phyloP scores from a whole-genome alignment of 2,113 vertebrate genomes.

The Halcyon malimbica region DNA sequence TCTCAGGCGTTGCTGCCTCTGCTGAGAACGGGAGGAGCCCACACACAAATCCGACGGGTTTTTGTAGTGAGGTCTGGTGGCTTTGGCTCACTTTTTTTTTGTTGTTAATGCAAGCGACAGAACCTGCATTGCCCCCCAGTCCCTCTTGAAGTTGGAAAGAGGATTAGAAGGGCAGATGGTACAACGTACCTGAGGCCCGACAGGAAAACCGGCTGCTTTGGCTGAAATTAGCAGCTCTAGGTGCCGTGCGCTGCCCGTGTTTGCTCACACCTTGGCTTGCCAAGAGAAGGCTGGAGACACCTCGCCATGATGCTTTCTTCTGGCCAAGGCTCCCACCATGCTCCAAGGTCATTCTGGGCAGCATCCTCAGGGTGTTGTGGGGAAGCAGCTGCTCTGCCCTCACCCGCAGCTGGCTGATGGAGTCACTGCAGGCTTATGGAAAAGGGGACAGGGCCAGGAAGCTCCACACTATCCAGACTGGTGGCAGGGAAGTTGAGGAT shows the following conservation, averaged over 20 bases:
- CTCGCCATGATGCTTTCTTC: rapidly evolving
- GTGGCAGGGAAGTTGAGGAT: background rate
- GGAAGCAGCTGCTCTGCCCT: background rate
- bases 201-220: background rate
- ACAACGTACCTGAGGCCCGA: rapidly evolving
- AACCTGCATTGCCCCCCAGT: background rate
- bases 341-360: background rate
- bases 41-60: background rate
- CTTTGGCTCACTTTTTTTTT: background rate
- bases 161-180: constrained; percentile 46
- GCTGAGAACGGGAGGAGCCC: background rate
- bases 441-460: background rate
- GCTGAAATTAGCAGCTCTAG: constrained; percentile 26
- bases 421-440: background rate
- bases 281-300: background rate
- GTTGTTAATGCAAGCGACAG: background rate
- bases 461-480: background rate
- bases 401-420: background rate
- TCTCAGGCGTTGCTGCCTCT: background rate
- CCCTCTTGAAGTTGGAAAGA: background rate
- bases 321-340: background rate
- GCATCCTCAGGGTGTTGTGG: rapidly evolving
- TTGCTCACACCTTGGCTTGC: background rate
- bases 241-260: rapidly evolving
- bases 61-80: background rate